Conservation (phyloP, 2,113 vertebrate species). For the Bufo gargarizans region DNA sequence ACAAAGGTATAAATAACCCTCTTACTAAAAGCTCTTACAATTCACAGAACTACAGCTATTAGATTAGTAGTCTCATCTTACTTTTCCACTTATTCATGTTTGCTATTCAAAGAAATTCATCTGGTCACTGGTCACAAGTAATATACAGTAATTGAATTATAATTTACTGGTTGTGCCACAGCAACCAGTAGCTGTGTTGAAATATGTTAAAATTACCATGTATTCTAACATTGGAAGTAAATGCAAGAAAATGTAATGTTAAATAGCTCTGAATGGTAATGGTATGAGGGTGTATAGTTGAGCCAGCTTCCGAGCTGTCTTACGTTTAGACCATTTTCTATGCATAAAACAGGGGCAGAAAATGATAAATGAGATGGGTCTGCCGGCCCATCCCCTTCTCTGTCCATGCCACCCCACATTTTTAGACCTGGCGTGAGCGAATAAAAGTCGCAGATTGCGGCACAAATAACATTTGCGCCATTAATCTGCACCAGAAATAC, state of each 20-base stretch:
- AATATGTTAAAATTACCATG: background rate
- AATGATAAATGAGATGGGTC: too few relatives aligned
- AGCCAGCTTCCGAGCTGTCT: too few relatives aligned
- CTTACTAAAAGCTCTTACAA: conserved; percentile 17
- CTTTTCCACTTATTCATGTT: conserved; percentile 23
- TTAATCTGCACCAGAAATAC: too few relatives aligned
- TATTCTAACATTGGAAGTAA: background rate
- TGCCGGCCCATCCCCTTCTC: too few relatives aligned
- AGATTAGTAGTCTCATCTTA: conserved; percentile 44
- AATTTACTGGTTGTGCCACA: background rate
- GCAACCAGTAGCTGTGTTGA: background rate
- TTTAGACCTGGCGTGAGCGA: too few relatives aligned
- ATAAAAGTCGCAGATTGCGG: too few relatives aligned
- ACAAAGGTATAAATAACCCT: conserved; percentile 40
- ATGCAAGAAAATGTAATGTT: background rate
- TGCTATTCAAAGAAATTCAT: background rate
- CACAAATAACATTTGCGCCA: too few relatives aligned
- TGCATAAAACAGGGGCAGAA: too few relatives aligned
- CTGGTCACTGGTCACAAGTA: conserved; percentile 1
- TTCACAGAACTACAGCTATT: conserved; percentile 4
- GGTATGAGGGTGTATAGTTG: too few relatives aligned
- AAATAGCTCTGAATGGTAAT: too few relatives aligned
- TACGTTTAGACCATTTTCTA: too few relatives aligned
- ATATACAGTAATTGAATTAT: conserved; percentile 56
- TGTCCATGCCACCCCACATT: too few relatives aligned